phyloP scores from a whole-genome alignment of 2,888 invertebrate species.

The Zelleria hepariella region DNA sequence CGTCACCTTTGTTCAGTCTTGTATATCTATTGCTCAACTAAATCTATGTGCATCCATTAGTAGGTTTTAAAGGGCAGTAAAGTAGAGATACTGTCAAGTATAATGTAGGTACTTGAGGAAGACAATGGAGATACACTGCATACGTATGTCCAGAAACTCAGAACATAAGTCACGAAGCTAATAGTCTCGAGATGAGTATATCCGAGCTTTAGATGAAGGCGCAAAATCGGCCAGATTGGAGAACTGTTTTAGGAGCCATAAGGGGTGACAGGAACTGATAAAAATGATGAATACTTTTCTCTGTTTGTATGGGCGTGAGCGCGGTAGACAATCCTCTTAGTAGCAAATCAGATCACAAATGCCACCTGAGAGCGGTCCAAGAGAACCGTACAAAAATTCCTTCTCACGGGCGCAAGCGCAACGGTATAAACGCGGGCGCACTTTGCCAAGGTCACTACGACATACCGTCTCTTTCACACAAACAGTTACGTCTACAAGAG shows the following conservation, averaged over 20 bases:
- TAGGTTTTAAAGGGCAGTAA: background rate
- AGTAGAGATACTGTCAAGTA: background rate
- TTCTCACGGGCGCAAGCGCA: conserved; percentile 57
- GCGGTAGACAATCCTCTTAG: background rate
- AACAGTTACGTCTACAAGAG: conserved; percentile 9
- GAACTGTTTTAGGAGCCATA: too few species aligned
- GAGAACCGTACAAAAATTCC: conserved; percentile 50
- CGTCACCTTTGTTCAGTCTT: background rate
- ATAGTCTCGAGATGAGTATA: too few species aligned
- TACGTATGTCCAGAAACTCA: background rate
- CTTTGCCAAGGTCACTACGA: conserved; percentile 42
- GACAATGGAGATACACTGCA: background rate
- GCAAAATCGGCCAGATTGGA: too few species aligned
- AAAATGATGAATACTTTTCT: too few species aligned
- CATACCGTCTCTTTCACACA: conserved; percentile 30
- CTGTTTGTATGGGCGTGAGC: too few species aligned
- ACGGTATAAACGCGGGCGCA: conserved; percentile 61
- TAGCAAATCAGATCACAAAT: conserved; percentile 24
- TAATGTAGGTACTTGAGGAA: background rate
- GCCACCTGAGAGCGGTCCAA: conserved; percentile 32
- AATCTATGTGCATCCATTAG: background rate
- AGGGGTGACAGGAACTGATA: background rate
- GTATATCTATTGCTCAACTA: background rate
- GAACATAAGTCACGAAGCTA: background rate
- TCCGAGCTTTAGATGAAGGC: too few species aligned